phyloP scores from a whole-genome alignment of 2,113 vertebrate genomes.

The Zeus faber region DNA sequence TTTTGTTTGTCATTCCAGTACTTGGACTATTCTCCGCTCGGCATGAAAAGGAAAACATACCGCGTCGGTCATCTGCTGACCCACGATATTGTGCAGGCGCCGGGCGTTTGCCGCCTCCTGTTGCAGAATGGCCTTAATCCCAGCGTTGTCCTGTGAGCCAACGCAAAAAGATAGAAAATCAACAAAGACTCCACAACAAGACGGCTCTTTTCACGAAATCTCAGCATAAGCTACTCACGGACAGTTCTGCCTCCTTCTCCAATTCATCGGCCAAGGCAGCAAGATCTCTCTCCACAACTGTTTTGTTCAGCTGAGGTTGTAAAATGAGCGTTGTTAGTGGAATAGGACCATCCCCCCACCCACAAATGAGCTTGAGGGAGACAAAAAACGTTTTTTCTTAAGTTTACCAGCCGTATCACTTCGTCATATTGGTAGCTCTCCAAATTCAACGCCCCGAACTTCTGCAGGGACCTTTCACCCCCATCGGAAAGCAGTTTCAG shows the following conservation, averaged over 20 bases:
- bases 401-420: constrained; percentile 11
- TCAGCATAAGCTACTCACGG: constrained; percentile 13
- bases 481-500: constrained; percentile 4
- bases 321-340: too few relatives aligned
- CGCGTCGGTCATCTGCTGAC: neutral
- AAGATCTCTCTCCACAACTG: constrained; percentile 18
- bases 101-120: neutral
- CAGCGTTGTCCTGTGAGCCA: neutral
- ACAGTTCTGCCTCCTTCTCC: constrained; percentile 13
- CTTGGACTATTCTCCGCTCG: too few relatives aligned
- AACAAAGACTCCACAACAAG: neutral
- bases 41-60: neutral
- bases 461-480: neutral
- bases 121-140: neutral
- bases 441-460: constrained; percentile 3
- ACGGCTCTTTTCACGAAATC: neutral
- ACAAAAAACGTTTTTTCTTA: neutral
- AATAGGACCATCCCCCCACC: neutral
- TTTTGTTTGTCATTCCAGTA: too few relatives aligned
- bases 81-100: neutral
- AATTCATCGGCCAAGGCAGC: constrained; percentile 16
- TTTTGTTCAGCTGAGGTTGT: constrained; percentile 15
- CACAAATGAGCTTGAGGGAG: neutral
- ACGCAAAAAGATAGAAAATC: neutral
- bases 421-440: neutral